phyloP scores from a whole-genome alignment of 2,888 invertebrate species.

The Scaptomyza cyrtandrae region DNA sequence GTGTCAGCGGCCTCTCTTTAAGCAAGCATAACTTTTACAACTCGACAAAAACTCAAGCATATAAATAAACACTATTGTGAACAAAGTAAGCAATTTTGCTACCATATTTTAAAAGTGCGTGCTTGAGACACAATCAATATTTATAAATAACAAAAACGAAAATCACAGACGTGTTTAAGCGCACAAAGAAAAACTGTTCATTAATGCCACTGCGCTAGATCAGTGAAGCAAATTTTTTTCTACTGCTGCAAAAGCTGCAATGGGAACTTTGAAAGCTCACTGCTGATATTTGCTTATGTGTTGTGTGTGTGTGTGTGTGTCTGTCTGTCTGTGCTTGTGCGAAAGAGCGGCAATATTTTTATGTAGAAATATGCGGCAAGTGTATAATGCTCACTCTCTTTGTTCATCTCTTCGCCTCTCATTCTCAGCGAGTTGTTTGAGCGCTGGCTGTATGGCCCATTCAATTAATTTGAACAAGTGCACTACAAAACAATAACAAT shows the following conservation, averaged over 20 bases:
- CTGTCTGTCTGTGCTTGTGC: slow-evolving; percentile 9
- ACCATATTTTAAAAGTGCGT: slow-evolving; percentile 25
- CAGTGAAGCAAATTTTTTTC: slow-evolving; percentile 48
- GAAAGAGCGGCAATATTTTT: slow-evolving; percentile 45
- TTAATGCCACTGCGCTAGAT: slow-evolving; percentile 62
- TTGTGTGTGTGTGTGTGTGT: slow-evolving; percentile 9
- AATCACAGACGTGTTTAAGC: slow-evolving; percentile 19
- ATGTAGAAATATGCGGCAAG: slow-evolving; percentile 55
- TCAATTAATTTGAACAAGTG: slow-evolving; percentile 78
- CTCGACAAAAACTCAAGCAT: slow-evolving; percentile 10
- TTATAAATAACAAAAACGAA: slow-evolving; percentile 13
- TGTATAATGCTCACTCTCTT: slow-evolving; percentile 34
- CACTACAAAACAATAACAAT: slow-evolving; percentile 71
- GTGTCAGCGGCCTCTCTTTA: slow-evolving; percentile 49
- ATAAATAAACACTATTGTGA: slow-evolving; percentile 39
- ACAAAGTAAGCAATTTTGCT: slow-evolving; percentile 46
- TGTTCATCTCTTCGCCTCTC: slow-evolving; percentile 16
- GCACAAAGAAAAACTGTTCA: slow-evolving; percentile 58
- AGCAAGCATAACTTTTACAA: slow-evolving; percentile 33
- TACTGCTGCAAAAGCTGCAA: slow-evolving; percentile 50
- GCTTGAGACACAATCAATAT: slow-evolving; percentile 15
- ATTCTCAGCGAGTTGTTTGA: slow-evolving; percentile 36
- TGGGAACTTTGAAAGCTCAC: slow-evolving; percentile 53
- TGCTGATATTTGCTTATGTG: slow-evolving; percentile 5
- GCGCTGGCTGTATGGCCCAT: slow-evolving; percentile 50